Base-by-base conservation (phyloP, 2,797 vertebrate species). In the Danionella dracula region DNA sequence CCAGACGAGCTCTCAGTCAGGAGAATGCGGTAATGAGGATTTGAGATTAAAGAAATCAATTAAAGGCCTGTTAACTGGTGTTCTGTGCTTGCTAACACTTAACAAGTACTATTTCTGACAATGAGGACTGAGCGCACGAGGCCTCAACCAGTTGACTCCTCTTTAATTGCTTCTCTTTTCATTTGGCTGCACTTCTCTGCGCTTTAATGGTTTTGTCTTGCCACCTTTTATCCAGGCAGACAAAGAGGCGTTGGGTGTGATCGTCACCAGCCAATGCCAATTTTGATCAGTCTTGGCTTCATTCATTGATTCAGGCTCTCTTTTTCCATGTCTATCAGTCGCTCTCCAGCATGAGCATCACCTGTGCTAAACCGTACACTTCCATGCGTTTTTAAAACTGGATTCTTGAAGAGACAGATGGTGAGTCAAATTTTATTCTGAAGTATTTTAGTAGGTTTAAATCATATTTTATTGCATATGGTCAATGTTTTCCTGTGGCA, bases 1-100 rank as follows among this genome's bases (percentile, higher is more conserved):
- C 90, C 74, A 76, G 64, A 31, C 77, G 57, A 75, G 76, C 85
- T 91, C 89, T 85, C 82, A 77, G 85, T 61, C 67, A 71, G 64
- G 85, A 88, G 88, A 91, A 91, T 90, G 87, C 82, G 81, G 65
- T 91, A 89, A 91, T 88, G 83, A 86, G 86, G 77, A 54, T 75
- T 77, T 74, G 68, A 76, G 80, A 83, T 88, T 83, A 87, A 89
- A 75, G 56, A 59, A 63, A 83, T 87, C 85, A 86, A 88, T 89
- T 87, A 88, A 88, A 76, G 72, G 59, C 77, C 84, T 44, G 77
- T 84, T 79, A 85, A 87, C 77, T 56, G 83, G 61, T 78, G 74
- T 1, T 11, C 79, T 84, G 79, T 84, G 81, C 79, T 68, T 76
- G 67, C 20, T 58, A 70, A 67, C 69, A 65, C 79, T 83, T 81